phyloP scores from a whole-genome alignment of 2,113 vertebrate species.

The Nettapus auritus region DNA sequence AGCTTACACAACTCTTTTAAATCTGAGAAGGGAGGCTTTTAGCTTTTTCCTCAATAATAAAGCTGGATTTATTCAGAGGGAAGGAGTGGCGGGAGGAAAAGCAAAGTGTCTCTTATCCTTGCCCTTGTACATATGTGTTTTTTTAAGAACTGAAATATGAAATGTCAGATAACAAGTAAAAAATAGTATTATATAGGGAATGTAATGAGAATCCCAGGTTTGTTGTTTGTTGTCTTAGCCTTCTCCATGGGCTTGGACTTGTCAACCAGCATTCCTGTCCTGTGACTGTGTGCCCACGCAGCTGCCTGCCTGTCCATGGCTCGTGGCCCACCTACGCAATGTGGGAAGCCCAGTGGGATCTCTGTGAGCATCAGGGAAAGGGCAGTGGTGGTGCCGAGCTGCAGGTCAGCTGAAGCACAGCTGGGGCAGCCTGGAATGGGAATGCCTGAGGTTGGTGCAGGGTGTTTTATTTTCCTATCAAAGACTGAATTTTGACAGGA shows the following conservation, averaged over 20 bases:
- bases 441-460: neutral
- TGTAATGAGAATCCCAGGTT: neutral
- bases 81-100: neutral
- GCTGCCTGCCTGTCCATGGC: neutral
- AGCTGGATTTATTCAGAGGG: neutral
- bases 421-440: neutral
- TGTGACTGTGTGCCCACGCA: neutral
- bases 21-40: neutral
- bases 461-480: rapidly evolving
- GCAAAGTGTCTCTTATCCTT: neutral
- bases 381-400: rapidly evolving
- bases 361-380: neutral
- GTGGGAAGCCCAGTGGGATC: neutral
- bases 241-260: neutral
- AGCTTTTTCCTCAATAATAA: neutral
- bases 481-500: neutral
- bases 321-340: no score
- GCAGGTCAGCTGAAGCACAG: neutral
- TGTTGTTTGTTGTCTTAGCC: neutral
- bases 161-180: neutral
- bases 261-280: neutral
- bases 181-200: neutral
- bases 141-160: neutral
- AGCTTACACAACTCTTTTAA: neutral
- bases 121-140: neutral